These are phyloP conservation scores for Ceratina australensis DNA, from an alignment of 1,140 invertebrate genomes.

Conservation along the genomic window DNA sequence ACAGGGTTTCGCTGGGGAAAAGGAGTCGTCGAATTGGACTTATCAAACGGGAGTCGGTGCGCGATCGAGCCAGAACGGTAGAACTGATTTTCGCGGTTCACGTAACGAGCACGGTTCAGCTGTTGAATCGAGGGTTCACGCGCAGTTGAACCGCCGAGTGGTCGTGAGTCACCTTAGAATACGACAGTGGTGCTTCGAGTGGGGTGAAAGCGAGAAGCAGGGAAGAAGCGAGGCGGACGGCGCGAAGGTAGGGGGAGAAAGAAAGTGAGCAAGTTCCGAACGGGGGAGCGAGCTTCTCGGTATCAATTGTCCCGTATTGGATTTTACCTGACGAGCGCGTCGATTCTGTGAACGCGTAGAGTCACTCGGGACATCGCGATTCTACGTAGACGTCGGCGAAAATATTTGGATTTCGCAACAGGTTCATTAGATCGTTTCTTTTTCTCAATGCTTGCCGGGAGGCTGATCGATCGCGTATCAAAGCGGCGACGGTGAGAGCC, in stretches of 20 bases:
- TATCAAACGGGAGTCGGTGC: constrained; percentile 62
- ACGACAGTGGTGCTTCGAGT: constrained; percentile 65
- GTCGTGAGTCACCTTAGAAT: constrained; percentile 72
- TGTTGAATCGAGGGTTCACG: constrained; percentile 71
- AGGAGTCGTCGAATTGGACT: constrained; percentile 49
- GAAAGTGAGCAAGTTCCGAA: not conserved
- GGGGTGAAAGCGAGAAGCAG: not conserved
- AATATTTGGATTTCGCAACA: not conserved
- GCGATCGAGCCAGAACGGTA: constrained; percentile 66
- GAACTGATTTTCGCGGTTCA: constrained; percentile 74
- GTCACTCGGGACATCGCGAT: constrained; percentile 15
- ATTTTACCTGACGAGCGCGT: constrained; percentile 45
- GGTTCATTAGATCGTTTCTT: not conserved
- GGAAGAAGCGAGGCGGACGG: not conserved
- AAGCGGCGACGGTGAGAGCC: constrained; percentile 69
- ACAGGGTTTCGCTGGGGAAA: constrained; percentile 2
- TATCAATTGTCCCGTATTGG: constrained; percentile 26
- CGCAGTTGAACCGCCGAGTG: constrained; percentile 70
- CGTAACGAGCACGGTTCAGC: constrained; percentile 70
- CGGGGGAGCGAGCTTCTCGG: not conserved
- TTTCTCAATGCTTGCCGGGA: not conserved
- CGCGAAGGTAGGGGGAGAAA: not conserved
- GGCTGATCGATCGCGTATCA: constrained; percentile 52
- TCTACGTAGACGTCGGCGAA: not conserved
- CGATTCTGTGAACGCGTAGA: constrained; percentile 32